Evolutionary conservation across 2,113 vertebrate species (phyloP).

Genomic region (Syngnathus floridae): DNA sequence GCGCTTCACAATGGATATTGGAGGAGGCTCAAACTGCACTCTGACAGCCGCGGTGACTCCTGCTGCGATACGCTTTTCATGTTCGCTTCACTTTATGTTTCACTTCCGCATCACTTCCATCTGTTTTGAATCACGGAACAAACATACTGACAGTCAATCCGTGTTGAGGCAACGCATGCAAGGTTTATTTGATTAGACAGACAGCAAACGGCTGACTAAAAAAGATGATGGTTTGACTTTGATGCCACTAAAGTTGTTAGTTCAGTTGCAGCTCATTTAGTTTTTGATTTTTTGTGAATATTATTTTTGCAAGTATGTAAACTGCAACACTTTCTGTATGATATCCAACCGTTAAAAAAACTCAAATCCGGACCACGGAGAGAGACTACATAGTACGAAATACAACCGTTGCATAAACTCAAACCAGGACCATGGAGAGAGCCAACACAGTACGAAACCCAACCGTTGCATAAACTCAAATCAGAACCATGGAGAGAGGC

Average conservation of each 20-base stretch:
- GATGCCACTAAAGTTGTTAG: not conserved
- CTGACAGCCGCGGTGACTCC: constrained; percentile 13
- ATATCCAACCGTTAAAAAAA: no score
- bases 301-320: not conserved
- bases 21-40: constrained; percentile 7
- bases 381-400: no score
- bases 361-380: no score
- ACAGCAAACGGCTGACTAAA: not conserved
- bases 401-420: no score
- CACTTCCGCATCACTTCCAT: not conserved
- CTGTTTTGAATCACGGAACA: constrained; percentile 1
- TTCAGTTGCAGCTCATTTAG: not conserved
- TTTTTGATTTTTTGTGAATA: no score
- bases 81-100: constrained; percentile 8
- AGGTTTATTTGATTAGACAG: constrained; percentile 2
- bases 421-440: no score
- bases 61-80: constrained; percentile 11
- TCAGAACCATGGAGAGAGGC: constrained; percentile 57
- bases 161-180: not conserved
- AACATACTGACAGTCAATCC: not conserved
- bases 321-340: no score
- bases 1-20: constrained; percentile 18
- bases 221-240: not conserved
- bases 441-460: not conserved
- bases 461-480: not conserved